These are phyloP conservation scores for Tetheella fluctuosa DNA, from an alignment of 2,888 invertebrate species.

Conservation along the genomic window DNA sequence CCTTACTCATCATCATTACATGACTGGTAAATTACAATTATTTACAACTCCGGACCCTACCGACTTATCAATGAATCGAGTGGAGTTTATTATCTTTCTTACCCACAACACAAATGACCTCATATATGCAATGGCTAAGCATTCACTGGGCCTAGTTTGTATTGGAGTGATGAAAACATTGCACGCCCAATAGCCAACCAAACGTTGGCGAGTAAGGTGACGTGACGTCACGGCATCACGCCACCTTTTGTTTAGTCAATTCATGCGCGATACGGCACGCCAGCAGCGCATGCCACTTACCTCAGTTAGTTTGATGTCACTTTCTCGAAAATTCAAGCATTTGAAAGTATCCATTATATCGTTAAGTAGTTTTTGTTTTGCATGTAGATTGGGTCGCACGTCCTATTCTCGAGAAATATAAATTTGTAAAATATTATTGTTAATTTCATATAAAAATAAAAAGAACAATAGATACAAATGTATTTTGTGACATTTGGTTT, in stretches of 20 bases:
- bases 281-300: constrained; percentile 44
- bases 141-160: constrained; percentile 36
- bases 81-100: constrained; percentile 23
- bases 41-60: not conserved
- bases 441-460: not conserved
- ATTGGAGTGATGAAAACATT: constrained; percentile 47
- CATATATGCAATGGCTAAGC: constrained; percentile 38
- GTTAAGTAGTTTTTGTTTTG: too few relatives aligned
- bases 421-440: not conserved
- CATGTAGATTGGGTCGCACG: too few relatives aligned
- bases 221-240: constrained; percentile 82
- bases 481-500: too few relatives aligned
- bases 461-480: too few relatives aligned
- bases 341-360: too few relatives aligned
- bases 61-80: not conserved
- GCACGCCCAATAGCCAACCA: constrained; percentile 63
- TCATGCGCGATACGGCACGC: constrained; percentile 70
- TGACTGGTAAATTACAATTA: not conserved
- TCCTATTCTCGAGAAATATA: too few relatives aligned
- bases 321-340: too few relatives aligned
- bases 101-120: constrained; percentile 35
- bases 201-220: constrained; percentile 70
- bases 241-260: constrained; percentile 81
- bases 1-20: not conserved
- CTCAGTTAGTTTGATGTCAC: not conserved